Evolutionary conservation across 2,797 vertebrate species (phyloP).

Genomic region (Brachyrhaphis roseni): DNA sequence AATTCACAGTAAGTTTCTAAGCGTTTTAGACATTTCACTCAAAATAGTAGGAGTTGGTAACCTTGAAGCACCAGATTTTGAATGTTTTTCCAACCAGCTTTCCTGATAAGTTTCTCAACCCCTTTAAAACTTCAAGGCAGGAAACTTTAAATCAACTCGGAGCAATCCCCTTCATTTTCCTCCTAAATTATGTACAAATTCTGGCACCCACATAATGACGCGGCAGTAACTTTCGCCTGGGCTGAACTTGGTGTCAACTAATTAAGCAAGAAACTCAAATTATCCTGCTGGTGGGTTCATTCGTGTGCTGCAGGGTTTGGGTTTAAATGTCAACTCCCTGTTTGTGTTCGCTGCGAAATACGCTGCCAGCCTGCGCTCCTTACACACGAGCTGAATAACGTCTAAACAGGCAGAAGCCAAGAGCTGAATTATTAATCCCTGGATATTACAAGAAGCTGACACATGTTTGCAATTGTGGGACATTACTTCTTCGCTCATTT

Average conservation of each 20-base stretch:
- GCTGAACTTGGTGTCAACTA: constrained; percentile 62
- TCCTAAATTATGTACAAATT: constrained; percentile 50
- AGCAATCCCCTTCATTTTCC: constrained; percentile 28
- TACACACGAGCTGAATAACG: constrained; percentile 45
- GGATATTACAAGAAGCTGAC: constrained; percentile 59
- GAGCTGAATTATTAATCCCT: constrained; percentile 61
- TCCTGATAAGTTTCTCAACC: constrained; percentile 6
- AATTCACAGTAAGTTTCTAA: background rate
- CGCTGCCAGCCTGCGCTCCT: constrained; percentile 19
- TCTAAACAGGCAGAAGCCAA: constrained; percentile 41
- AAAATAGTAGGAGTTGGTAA: background rate
- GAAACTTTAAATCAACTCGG: constrained; percentile 28
- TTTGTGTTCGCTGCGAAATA: constrained; percentile 54
- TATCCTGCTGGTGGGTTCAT: constrained; percentile 49
- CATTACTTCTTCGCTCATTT: constrained; percentile 41
- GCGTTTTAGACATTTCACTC: background rate
- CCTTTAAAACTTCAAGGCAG: constrained; percentile 32
- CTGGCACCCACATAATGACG: constrained; percentile 48
- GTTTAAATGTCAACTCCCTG: constrained; percentile 73
- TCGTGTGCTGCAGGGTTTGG: constrained; percentile 48
- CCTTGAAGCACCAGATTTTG: background rate
- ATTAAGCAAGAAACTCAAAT: constrained; percentile 72
- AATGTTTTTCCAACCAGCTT: background rate
- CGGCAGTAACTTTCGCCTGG: constrained; percentile 35
- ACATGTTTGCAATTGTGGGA: constrained; percentile 61